These are phyloP conservation scores for Chunga burmeisteri DNA, from an alignment of 2,113 vertebrate genomes.

Conservation along the genomic window DNA sequence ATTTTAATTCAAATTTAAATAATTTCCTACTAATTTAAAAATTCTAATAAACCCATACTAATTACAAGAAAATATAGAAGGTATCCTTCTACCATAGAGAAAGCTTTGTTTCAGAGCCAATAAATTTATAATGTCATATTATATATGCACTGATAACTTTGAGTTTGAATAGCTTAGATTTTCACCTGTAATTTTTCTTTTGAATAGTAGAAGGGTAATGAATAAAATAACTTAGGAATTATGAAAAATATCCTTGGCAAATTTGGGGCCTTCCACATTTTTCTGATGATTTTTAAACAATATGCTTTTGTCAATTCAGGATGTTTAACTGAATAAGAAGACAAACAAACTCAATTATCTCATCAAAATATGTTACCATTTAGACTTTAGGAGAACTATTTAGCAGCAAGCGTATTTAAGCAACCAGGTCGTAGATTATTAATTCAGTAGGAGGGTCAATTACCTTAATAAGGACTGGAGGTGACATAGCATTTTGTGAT, in stretches of 20 bases:
- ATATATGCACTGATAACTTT: not conserved
- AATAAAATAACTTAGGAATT: not conserved
- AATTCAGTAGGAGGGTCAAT: slow-evolving; percentile 49
- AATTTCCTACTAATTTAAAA: not conserved
- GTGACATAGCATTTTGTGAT: slow-evolving; percentile 43
- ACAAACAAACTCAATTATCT: not conserved
- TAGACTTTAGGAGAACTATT: not conserved
- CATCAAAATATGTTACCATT: not conserved
- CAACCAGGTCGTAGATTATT: slow-evolving; percentile 19
- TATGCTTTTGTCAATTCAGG: not conserved
- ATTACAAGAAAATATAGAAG: not conserved
- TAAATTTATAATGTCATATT: not conserved
- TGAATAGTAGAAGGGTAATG: not conserved
- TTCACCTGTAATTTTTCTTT: slow-evolving; percentile 11
- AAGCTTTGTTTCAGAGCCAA: not conserved
- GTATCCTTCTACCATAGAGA: not conserved
- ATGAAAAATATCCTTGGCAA: not conserved
- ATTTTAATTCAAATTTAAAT: not conserved
- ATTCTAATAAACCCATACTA: not conserved
- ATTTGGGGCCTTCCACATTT: not conserved
- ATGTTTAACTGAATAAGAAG: not conserved
- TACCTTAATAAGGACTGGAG: slow-evolving; percentile 28
- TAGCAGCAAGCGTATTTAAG: not conserved
- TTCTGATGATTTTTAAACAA: not conserved
- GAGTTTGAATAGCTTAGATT: not conserved